These are phyloP conservation scores for Protonemura montana DNA, from an alignment of 2,888 invertebrate genomes.

Conservation along the genomic window DNA sequence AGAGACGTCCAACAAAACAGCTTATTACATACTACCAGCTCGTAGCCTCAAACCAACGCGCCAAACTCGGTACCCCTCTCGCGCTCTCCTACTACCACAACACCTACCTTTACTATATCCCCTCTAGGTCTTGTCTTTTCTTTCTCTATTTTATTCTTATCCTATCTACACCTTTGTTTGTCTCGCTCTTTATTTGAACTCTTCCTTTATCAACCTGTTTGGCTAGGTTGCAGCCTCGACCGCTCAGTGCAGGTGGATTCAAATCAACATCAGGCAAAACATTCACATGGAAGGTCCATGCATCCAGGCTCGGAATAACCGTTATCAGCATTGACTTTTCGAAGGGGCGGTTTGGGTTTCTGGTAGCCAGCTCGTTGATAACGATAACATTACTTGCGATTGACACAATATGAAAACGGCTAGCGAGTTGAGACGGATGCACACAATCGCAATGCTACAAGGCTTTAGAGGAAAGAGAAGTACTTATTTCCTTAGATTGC, in stretches of 20 bases:
- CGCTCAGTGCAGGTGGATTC: no score
- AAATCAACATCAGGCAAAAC: background rate
- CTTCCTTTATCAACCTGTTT: slow-evolving; percentile 12
- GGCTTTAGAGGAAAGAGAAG: no score
- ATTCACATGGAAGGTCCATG: background rate
- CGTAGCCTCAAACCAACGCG: background rate
- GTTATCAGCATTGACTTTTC: background rate
- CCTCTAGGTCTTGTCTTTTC: background rate
- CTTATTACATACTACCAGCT: no score
- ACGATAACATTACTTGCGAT: background rate
- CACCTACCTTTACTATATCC: background rate
- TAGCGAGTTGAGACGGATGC: no score
- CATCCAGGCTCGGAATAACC: background rate
- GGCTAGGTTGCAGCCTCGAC: background rate
- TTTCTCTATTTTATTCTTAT: slow-evolving; percentile 29
- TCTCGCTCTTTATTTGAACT: slow-evolving; percentile 16
- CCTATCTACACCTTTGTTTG: slow-evolving; percentile 20
- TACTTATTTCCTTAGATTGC: no score
- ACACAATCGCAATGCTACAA: no score
- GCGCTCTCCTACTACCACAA: background rate
- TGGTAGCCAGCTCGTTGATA: background rate
- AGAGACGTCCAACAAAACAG: background rate
- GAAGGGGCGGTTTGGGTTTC: background rate
- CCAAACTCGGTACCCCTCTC: background rate
- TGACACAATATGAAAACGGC: no score